Base-by-base conservation (phyloP, 2,113 vertebrate genomes). In the Macrotus californicus region DNA sequence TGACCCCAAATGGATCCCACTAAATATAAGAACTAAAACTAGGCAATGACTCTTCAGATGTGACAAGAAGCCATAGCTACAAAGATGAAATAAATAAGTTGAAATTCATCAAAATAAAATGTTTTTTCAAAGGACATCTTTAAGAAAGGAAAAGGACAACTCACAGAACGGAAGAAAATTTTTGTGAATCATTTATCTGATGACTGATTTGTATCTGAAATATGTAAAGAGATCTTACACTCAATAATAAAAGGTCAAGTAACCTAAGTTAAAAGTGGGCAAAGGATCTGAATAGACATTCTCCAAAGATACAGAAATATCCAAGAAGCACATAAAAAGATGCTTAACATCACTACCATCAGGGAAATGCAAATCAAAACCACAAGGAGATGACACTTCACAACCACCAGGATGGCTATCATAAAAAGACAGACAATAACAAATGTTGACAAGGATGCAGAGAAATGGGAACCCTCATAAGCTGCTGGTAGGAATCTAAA, bases 31-130 rank as follows among this genome's bases (percentile, higher is more conserved):
- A 85, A 76, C 34, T 64, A 83, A 92, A 83, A 67, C 8, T 43
- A 94, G 15, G 18, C 39, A 80, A 85, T 61, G 54, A 54, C 34
- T 79, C 95, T 61, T 96, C 83, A 93, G 29, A 59, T 66, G 56
- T 64, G 24, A 95, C 10, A 43, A 48, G 90, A 94, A 85, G n/a
- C 19, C 82, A 82, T 41, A 59, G 52, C n/a, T 76, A 66, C 59
- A 72, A 88, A 69, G 52, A 91, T 54, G 13, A 15, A 7, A 75
- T 43, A 73, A 56, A 89, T 3, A 72, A 26, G 12, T 34, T 29
- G 59, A 26, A 15, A 87, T 80, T 87, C 10, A 87, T 87, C 22
- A 72, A 91, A 80, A 83, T 87, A 34, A 56, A 85, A 36, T 82
- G 22, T 66, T 77, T 61, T 82, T 84, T 79, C 77, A 91, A 80